Base-by-base conservation (phyloP, 2,797 vertebrate species). In the Labroides dimidiatus region DNA sequence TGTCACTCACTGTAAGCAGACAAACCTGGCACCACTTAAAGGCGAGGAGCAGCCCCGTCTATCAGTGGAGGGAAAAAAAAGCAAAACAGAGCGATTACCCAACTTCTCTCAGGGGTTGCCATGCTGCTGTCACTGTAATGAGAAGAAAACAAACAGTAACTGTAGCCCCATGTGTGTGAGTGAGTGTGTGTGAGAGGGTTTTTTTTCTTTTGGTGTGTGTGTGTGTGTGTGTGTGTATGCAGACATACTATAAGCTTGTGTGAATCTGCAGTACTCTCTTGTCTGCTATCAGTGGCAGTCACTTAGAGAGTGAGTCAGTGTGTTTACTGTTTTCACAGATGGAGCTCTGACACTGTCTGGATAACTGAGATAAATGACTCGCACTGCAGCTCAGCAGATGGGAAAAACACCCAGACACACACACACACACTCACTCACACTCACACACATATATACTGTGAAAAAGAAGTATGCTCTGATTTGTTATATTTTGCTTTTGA, bases 301-400 rank as follows among this genome's bases (percentile, higher is more conserved):
- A 79, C 85, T 89, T 76, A 84, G 64, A 84, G 69, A 84, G 85
- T 73, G 86, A 84, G 73, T 92, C 85, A 84, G 77, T 80, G 82
- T 91, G 87, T 93, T 92, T 92, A 91, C 90, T 87, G 88, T 90
- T 91, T 91, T 85, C 88, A 91, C 90, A 91, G 91, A 91, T 92
- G 91, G 89, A 88, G 83, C 75, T 81, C 70, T 90, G 91, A 91
- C 91, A 92, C 84, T 88, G 89, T 90, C 89, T 87, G 90, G 77
- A 84, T 91, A 93, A 92, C 89, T 90, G 91, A 93, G 91, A 94
- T 92, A 86, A 91, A 93, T 91, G 88, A 85, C 85, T 85, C 27
- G 74, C 69, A 62, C 77, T 84, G 52, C 54, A 50, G 76, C 79
- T 80, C 74, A 74, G 84, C 87, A 90, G 84, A 90, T 86, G 87